A percentile compares a stretch with the other conserved stretches of the same genome.
Conservation (phyloP, 2,888 invertebrate species). For the Zaprionus lineosus region DNA sequence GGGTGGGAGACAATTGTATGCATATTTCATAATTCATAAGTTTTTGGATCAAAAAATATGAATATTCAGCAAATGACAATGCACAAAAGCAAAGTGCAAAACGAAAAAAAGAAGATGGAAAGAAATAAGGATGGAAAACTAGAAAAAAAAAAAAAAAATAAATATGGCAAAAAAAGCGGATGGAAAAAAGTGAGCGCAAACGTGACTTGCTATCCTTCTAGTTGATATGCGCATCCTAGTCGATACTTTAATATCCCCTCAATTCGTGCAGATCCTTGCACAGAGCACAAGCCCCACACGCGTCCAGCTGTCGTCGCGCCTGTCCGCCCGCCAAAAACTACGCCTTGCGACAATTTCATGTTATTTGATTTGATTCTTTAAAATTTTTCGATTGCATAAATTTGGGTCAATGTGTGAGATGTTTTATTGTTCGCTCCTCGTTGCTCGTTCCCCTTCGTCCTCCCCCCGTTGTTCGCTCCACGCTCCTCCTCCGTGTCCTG, state of each 20-base stretch:
- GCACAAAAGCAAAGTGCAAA: slow-evolving; percentile 26
- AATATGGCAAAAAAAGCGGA: neutral
- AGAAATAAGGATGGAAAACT: too few relatives aligned
- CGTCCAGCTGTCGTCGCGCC: slow-evolving; percentile 27
- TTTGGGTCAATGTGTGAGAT: slow-evolving; percentile 63
- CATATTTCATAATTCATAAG: slow-evolving; percentile 79
- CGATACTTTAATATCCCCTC: slow-evolving; percentile 33
- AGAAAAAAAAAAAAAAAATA: neutral
- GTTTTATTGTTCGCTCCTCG: slow-evolving; percentile 38
- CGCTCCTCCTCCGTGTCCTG: too few relatives aligned
- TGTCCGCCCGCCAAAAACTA: too few relatives aligned
- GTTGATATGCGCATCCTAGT: slow-evolving; percentile 25
- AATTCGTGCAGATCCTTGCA: slow-evolving; percentile 18
- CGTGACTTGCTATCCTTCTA: slow-evolving; percentile 3
- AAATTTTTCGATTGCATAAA: slow-evolving; percentile 65
- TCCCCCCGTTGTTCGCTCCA: too few relatives aligned
- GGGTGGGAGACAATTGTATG: slow-evolving; percentile 65
- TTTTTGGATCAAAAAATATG: slow-evolving; percentile 68
- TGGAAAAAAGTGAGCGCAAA: slow-evolving; percentile 3
- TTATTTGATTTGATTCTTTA: slow-evolving; percentile 55
- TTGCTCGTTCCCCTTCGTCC: slow-evolving; percentile 9
- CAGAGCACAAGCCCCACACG: slow-evolving; percentile 16
- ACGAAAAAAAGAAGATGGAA: neutral
- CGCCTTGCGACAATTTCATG: slow-evolving; percentile 30
- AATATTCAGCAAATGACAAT: slow-evolving; percentile 64